Evolutionary conservation across 1,140 invertebrate species (phyloP), one percentile per base, ranked within the genome.

Genomic region (Hycleus phaleratus): DNA sequence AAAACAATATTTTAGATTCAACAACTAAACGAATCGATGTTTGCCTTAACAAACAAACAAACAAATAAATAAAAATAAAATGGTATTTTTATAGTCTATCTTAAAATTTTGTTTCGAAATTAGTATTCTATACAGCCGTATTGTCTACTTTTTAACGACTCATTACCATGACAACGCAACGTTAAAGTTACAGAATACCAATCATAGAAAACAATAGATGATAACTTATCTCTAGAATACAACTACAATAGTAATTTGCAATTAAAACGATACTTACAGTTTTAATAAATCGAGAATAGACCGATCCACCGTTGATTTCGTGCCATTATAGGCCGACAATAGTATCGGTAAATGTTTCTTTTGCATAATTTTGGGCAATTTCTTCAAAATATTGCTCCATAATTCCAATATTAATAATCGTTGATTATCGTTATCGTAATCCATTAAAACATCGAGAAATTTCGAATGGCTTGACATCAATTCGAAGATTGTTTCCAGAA

Each of bases 401-500:
- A 88, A 75, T 61, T 83, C 75, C 10, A 85, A 62, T 7, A 89
- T 65, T 2, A 76, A 76, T 67, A 83, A 83, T 5, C 77, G 76
- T 44, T 79, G 77, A 66, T 76, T 71, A 71, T 77, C 59, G 61
- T 75, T 66, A 26, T 72, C 61, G 4, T 3, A 3, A 49, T 76
- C 78, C 3, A 85, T 61, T 75, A 86, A 80, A 0, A 84, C 75
- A 62, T 85, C 84, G 38, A 85, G 72, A 69, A 87, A 87, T 64
- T 86, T 83, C 0, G 86, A 87, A 75, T 89, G 86, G 0, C 84
- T 82, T 9, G 81, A 80, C n/a, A 82, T 78, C 85, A 88, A 86
- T 62, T 88, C 85, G 58, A 86, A 84, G 26, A 88, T 68, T 9
- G 77, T 75, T 11, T 75, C 75, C 0, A 78, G 74, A 59, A 83